These are phyloP conservation scores for Gila robusta DNA, from an alignment of 2,797 vertebrate species.

Conservation along the genomic window DNA sequence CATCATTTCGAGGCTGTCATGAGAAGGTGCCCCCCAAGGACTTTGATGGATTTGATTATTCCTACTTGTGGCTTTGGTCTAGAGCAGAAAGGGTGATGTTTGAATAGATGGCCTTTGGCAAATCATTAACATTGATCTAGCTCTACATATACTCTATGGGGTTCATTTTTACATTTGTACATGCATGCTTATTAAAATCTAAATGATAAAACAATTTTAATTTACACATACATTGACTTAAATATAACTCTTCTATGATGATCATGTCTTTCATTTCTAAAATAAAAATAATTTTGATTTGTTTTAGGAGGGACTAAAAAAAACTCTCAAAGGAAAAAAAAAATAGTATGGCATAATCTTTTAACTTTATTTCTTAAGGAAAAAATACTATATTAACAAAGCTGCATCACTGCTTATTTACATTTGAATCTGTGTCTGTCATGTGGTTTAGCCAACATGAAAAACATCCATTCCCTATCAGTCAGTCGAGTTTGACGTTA, in stretches of 20 bases:
- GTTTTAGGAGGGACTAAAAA: background rate
- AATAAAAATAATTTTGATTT: background rate
- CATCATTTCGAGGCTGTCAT: constrained; percentile 35
- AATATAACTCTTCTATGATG: background rate
- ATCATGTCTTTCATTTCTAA: background rate
- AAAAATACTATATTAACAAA: background rate
- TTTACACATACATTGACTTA: background rate
- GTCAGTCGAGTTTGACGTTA: too few species aligned
- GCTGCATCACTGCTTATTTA: background rate
- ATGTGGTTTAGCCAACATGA: background rate
- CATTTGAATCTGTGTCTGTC: background rate
- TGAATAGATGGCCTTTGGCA: constrained; percentile 5
- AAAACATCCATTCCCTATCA: background rate
- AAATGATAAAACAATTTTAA: background rate
- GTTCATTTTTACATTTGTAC: background rate
- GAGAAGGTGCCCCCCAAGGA: constrained; percentile 33
- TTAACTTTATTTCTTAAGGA: background rate
- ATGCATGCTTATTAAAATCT: background rate
- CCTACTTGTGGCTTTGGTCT: constrained; percentile 31
- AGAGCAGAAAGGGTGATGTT: background rate
- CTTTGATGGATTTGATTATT: constrained; percentile 33
- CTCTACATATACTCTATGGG: background rate
- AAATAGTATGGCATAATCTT: background rate
- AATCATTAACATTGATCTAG: constrained; percentile 26
- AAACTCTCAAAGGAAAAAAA: background rate